phyloP scores from a whole-genome alignment of 2,113 vertebrate genomes.

The Drymodes brunneopygia region DNA sequence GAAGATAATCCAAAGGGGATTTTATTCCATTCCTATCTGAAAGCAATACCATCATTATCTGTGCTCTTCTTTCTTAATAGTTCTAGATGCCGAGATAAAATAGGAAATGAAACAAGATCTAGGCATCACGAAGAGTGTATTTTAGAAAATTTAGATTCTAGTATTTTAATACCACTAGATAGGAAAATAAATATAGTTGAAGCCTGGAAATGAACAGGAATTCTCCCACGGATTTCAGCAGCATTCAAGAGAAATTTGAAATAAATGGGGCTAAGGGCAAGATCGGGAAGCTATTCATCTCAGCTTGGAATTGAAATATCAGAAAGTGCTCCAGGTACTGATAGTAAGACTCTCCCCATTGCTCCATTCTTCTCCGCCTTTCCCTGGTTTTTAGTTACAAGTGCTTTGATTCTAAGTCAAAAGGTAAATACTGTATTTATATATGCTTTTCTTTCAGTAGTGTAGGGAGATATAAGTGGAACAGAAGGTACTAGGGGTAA shows the following conservation, averaged over 20 bases:
- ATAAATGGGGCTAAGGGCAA: not conserved
- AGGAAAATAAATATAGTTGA: not conserved
- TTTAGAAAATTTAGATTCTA: not conserved
- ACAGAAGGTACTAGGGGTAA: not conserved
- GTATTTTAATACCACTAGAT: not conserved
- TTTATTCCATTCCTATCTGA: not conserved
- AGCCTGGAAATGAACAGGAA: not conserved
- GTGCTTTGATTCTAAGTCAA: not conserved
- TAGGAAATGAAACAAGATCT: not conserved
- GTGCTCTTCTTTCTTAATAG: not conserved
- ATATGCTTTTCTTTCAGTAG: not conserved
- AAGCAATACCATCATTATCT: not conserved
- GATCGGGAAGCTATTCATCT: not conserved
- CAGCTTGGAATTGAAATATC: not conserved
- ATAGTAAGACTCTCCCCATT: accelerated
- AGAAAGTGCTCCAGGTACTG: not conserved
- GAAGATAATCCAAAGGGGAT: not conserved
- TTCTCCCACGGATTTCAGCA: not conserved
- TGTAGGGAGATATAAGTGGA: not conserved
- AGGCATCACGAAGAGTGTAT: not conserved
- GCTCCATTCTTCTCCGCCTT: not conserved
- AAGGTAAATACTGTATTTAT: not conserved
- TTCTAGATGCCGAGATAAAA: not conserved
- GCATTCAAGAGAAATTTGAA: not conserved
- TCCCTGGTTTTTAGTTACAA: not conserved